Evolutionary conservation across 1,140 invertebrate genomes (phyloP).

Genomic region (Drosophila aff.): DNA sequence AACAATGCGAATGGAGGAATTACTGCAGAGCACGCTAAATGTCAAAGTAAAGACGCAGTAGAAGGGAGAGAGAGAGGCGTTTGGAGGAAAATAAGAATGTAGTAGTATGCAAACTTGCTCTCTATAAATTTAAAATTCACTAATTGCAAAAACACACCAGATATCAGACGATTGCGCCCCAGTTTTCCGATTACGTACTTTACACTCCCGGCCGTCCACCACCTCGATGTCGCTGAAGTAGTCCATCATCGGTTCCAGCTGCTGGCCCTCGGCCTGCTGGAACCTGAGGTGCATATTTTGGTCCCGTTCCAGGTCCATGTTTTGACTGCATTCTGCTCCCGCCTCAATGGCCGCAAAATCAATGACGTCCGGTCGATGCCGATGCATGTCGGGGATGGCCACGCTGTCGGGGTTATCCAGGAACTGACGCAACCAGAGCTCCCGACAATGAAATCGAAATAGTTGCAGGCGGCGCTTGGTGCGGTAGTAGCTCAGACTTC

Average conservation of each 20-base stretch:
- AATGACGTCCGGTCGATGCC: conserved; percentile 30
- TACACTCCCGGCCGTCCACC: conserved; percentile 58
- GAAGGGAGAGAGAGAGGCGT: background rate
- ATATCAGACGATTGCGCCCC: background rate
- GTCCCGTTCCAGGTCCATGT: conserved; percentile 43
- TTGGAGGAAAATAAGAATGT: conserved; percentile 1
- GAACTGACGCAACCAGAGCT: conserved; percentile 64
- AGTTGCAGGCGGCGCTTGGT: conserved; percentile 61
- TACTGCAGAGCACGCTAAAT: conserved; percentile 46
- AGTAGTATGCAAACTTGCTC: background rate
- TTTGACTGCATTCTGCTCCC: conserved; percentile 41
- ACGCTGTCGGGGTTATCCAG: conserved; percentile 6
- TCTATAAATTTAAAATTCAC: conserved; percentile 11
- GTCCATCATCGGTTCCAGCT: conserved; percentile 34
- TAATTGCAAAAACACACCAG: conserved; percentile 18
- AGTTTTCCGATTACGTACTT: conserved; percentile 57
- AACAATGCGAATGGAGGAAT: conserved; percentile 25
- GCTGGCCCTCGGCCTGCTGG: conserved; percentile 31
- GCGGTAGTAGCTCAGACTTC: conserved; percentile 64
- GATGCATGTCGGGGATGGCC: conserved; percentile 39
- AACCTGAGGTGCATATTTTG: conserved; percentile 15
- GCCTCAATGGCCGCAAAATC: conserved; percentile 81
- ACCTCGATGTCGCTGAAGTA: conserved; percentile 62
- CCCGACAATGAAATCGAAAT: conserved; percentile 61
- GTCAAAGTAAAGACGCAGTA: conserved; percentile 42